These are phyloP conservation scores for Stictocephala bisonia DNA, from an alignment of 2,888 invertebrate genomes.

Conservation along the genomic window DNA sequence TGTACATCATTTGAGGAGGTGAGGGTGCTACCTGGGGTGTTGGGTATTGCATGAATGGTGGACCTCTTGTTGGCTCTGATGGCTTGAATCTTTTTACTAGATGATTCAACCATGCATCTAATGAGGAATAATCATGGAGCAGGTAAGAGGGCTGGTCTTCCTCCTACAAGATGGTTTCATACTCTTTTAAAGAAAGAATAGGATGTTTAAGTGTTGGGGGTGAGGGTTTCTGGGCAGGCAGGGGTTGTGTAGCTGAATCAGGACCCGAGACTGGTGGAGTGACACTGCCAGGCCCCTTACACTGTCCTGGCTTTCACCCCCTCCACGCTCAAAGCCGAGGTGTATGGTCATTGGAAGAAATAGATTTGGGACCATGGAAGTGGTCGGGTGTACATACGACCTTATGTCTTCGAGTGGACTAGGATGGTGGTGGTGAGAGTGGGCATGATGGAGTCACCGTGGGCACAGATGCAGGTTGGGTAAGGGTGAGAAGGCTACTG, in stretches of 20 bases:
- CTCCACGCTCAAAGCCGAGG: slow-evolving; percentile 64
- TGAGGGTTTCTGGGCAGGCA: slow-evolving; percentile 68
- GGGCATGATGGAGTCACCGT: slow-evolving; percentile 76
- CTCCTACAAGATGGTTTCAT: slow-evolving; percentile 82
- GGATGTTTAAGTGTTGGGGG: slow-evolving; percentile 77
- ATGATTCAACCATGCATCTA: slow-evolving; percentile 91
- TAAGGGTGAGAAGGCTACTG: slow-evolving; percentile 76
- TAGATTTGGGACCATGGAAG: slow-evolving; percentile 64
- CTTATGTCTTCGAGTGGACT: slow-evolving; percentile 59
- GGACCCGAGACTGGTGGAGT: slow-evolving; percentile 54
- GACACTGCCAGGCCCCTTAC: slow-evolving; percentile 66
- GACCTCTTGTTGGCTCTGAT: too few relatives aligned
- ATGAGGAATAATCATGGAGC: slow-evolving; percentile 89
- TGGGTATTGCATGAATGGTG: too few relatives aligned
- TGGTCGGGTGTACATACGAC: slow-evolving; percentile 62
- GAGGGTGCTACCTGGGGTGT: too few relatives aligned
- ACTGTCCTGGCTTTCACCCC: slow-evolving; percentile 52
- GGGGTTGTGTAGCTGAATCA: slow-evolving; percentile 64
- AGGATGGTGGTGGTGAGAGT: slow-evolving; percentile 64
- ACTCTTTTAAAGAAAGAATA: slow-evolving; percentile 79
- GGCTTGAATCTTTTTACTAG: too few relatives aligned
- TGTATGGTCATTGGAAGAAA: slow-evolving; percentile 65
- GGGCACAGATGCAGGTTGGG: slow-evolving; percentile 77
- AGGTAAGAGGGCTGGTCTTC: slow-evolving; percentile 78
- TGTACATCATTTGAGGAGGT: too few relatives aligned